These are phyloP conservation scores for Epinephelus moara DNA, from an alignment of 2,113 vertebrate species.

Conservation along the genomic window DNA sequence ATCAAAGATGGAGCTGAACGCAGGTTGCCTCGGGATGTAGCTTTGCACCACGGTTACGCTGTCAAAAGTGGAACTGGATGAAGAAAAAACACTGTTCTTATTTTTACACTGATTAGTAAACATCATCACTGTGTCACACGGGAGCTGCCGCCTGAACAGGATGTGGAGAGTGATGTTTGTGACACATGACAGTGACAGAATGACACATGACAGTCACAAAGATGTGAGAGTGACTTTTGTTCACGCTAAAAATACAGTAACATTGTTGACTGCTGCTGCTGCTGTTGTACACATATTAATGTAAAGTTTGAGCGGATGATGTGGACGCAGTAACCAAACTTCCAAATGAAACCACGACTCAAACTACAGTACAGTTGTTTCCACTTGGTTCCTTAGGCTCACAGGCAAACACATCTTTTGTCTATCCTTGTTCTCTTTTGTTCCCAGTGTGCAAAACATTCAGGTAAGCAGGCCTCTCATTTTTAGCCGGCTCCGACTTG, in stretches of 20 bases:
- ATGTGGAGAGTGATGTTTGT: conserved; percentile 3
- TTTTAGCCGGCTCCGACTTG: not conserved
- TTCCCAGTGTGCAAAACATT: no score
- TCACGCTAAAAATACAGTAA: conserved; percentile 2
- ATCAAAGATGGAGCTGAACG: not conserved
- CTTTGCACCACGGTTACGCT: not conserved
- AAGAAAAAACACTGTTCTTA: not conserved
- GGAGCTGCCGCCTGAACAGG: conserved; percentile 27
- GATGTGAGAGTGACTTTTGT: not conserved
- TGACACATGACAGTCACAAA: conserved; percentile 2
- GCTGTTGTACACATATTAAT: not conserved
- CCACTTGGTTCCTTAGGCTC: not conserved
- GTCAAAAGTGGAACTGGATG: conserved; percentile 7
- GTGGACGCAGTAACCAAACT: no score
- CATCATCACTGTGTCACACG: conserved; percentile 32
- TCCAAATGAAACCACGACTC: not conserved
- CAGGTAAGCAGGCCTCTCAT: not conserved
- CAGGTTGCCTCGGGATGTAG: conserved; percentile 17
- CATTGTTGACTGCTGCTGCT: not conserved
- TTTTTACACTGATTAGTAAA: not conserved
- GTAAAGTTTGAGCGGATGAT: no score
- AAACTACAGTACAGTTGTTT: not conserved
- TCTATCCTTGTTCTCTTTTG: not conserved
- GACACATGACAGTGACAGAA: conserved; percentile 36
- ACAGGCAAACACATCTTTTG: no score